Base-by-base conservation (phyloP, 2,113 vertebrate species). In the Marcusenius ussheri region DNA sequence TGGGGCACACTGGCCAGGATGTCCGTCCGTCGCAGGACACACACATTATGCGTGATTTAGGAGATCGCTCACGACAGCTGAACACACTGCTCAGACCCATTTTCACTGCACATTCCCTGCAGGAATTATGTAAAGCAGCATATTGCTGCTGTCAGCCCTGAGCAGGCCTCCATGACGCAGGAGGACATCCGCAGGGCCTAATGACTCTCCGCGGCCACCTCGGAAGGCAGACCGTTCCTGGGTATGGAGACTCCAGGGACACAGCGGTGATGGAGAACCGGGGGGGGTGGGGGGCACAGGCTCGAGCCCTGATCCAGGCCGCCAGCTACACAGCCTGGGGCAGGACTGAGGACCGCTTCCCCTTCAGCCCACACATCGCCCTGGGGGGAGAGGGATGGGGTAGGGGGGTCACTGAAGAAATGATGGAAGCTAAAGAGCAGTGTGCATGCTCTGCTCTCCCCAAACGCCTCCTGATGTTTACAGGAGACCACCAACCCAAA, bases 311-410 rank as follows among this genome's bases (percentile, higher is more conserved):
- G 77, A 53, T 3, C 24, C 7, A 49, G 58, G n/a, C 39, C 42
- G 51, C 74, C 35, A 24, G 77, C 83, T 80, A 77, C 80, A 39
- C 50, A 56, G 86, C 86, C 50, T 74, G 39, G 66, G 42, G 50
- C 7, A 58, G 35, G 2, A n/a, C 27, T 24, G 47, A 87, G 90
- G 89, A 49, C 88, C 47, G 27, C 17, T 56, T 84, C 90, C 77
- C 83, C 88, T 89, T 91, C 84, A 89, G 62, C 83, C 77, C 66
- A 19, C 45, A 56, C 5, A 27, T 50, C 74, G n/a, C 85, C 47
- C 89, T 31, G 56, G 4, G 3, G 66, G 24, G 11, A 0, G 3
- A 9, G 10, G 27, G 27, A 31, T 2, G 6, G 27, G 27, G 9
- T n/a, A 5, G 56, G 19, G 21, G 7, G 19, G 21, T 27, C 53